Evolutionary conservation across 2,797 vertebrate genomes (phyloP), one percentile per base, ranked within the genome.

Genomic region (Chiloscyllium punctatum): DNA sequence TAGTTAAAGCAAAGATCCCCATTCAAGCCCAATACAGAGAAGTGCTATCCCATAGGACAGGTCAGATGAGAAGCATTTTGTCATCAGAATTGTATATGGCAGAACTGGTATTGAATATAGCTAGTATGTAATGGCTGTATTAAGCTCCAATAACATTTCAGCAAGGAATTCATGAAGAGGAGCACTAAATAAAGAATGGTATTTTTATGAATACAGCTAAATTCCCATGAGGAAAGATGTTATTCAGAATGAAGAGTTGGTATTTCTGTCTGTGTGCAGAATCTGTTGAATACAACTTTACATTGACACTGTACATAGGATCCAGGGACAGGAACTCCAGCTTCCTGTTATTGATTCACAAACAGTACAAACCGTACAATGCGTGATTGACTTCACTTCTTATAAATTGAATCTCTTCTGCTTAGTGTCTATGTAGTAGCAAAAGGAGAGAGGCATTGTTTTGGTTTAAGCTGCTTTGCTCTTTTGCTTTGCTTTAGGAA

Each of bases 281-380:
- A 13, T 30, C 30, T 11, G 87, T 33, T 88, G 27, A 66, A 21
- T 57, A 91, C 66, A 91, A 62, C 30, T 33, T 62, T 91, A 33
- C 30, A n/a, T 88, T 62, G 15, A 91, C 27, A n/a, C 33, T 90
- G 53, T 66, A n/a, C n/a, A 66, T 91, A 66, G 57, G 88, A 91
- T 91, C 88, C 88, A 62, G 30, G 62, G 33, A 33, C 88, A 91
- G 53, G 88, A 66, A 91, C 57, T 91, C n/a, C 30, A 33, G 15
- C 57, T 62, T 91, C 87, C 57, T 91, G 30, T 91, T 91, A 91
- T 91, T 91, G 88, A 62, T 30, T 18, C 53, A n/a, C 30, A 91
- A 62, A n/a, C 53, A 66, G 53, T 66, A 21, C 53, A 91, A 62
- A 66, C 66, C n/a, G 15, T 57, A n/a, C 53, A 66, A 66, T n/a